A percentile compares a stretch with the other conserved stretches of the same genome.
phyloP scores from a whole-genome alignment of 2,888 invertebrate genomes.

The Hirtodrosophila histrioides region DNA sequence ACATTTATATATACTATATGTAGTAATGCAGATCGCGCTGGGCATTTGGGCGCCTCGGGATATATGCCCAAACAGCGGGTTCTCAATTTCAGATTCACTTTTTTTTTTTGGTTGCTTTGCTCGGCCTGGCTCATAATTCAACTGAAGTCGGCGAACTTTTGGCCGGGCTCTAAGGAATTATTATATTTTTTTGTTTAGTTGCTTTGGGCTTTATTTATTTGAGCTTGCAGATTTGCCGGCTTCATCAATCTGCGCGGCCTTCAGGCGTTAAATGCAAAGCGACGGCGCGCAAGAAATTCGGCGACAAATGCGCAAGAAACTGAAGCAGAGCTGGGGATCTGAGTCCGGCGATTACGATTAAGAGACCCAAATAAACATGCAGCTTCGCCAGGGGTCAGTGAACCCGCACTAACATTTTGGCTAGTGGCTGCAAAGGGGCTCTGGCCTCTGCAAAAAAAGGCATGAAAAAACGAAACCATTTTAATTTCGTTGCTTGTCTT shows the following conservation, averaged over 20 bases:
- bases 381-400: constrained; percentile 61
- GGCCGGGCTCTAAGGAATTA: constrained; percentile 53
- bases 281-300: constrained; percentile 56
- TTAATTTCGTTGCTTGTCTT: constrained; percentile 54
- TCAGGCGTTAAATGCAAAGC: constrained; percentile 78
- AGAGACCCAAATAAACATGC: constrained; percentile 73
- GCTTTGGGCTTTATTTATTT: constrained; percentile 49
- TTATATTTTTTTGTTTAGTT: constrained; percentile 17
- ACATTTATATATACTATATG: constrained; percentile 3
- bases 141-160: constrained; percentile 64
- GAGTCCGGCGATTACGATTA: constrained; percentile 56
- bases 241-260: constrained; percentile 79
- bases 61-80: constrained; percentile 51
- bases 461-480: constrained; percentile 52
- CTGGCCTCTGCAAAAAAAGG: constrained; percentile 44
- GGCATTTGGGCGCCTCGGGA: constrained; percentile 46
- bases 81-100: constrained; percentile 81
- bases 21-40: constrained; percentile 26
- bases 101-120: constrained; percentile 43
- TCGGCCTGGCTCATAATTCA: constrained; percentile 64
- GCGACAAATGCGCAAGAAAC: constrained; percentile 66
- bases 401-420: constrained; percentile 69
- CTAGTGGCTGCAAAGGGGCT: constrained; percentile 46
- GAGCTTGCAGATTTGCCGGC: constrained; percentile 52
- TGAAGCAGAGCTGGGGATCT: constrained; percentile 8